Conservation (phyloP, 2,888 invertebrate genomes). For the Harpalus rubripes region DNA sequence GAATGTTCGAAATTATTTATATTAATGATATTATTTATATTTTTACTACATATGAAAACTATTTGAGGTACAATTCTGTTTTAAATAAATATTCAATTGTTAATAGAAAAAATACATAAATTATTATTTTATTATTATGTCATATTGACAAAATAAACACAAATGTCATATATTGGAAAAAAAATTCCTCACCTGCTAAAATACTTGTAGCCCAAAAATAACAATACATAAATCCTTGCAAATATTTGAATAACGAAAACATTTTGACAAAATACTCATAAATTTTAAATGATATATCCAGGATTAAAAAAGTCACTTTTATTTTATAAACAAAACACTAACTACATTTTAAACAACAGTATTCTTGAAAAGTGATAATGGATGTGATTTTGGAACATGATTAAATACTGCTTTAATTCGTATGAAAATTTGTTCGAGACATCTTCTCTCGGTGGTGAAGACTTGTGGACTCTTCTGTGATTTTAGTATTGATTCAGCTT, state of each 20-base stretch:
- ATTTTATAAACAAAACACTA: slow-evolving; percentile 36
- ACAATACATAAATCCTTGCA: slow-evolving; percentile 75
- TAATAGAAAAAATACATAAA: slow-evolving; percentile 57
- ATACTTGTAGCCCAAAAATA: slow-evolving; percentile 75
- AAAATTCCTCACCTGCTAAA: slow-evolving; percentile 23
- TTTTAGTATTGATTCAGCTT: slow-evolving; percentile 61
- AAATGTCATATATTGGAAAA: slow-evolving; percentile 8
- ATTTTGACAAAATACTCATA: slow-evolving; percentile 22
- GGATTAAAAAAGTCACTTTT: neutral
- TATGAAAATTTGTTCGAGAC: neutral
- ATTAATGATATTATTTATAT: no score
- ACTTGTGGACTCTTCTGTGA: slow-evolving; percentile 38
- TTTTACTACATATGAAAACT: no score
- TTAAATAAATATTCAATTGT: slow-evolving; percentile 9
- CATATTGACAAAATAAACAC: neutral
- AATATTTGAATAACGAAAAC: slow-evolving; percentile 63
- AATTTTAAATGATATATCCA: slow-evolving; percentile 25
- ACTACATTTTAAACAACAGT: slow-evolving; percentile 57
- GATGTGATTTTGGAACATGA: slow-evolving; percentile 14
- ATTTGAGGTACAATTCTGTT: no score
- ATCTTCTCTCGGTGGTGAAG: slow-evolving; percentile 26
- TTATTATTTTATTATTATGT: neutral
- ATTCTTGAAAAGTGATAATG: neutral
- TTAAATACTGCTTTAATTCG: neutral
- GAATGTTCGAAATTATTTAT: no score